Evolutionary conservation across 2,888 invertebrate genomes (phyloP), one percentile per base, ranked within the genome.

Genomic region (Zhuqinia jingwanae): DNA sequence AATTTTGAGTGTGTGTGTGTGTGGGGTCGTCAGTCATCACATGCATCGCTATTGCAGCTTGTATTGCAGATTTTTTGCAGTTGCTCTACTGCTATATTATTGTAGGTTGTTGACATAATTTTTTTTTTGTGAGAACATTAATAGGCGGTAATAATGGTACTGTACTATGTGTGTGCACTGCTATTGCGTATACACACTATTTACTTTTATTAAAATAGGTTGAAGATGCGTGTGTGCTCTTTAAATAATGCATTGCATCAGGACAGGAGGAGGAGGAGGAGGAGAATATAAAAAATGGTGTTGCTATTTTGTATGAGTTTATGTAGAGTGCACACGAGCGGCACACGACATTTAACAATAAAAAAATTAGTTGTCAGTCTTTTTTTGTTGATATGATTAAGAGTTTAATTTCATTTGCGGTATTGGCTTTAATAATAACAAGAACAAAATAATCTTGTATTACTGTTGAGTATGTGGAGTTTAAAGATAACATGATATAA

Each of bases 181-280:
- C n/a, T 45, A 58, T 63, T 78, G 78, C 78, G 78, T 78, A 78
- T 78, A 17, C n/a, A 11, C 50, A n/a, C n/a, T n/a, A n/a, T n/a
- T n/a, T n/a, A n/a, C 3, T 13, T 17, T 68, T 68, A 20, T 36
- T 15, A 68, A 73, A 53, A 73, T 63, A 63, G 78, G 63, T 45
- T 63, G 63, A 60, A 78, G 78, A 60, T 78, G 78, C 63, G 77
- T 77, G 77, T 8, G 45, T 78, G 6, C 25, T 58, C 22, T 76
- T 45, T 20, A 42, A 36, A 27, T 20, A 56, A 56, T 17, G 27
- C 11, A 25, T 68, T 22, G 22, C 20, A 42, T 68, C 68, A 68
- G 30, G 2, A 63, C 13, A 8, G 25, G 58, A 60, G 27, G 27
- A 60, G n/a, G 36, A 36, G 11, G 11, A 63, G 30, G 63, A 63